These are phyloP conservation scores for Ophion ellenae DNA, from an alignment of 2,888 invertebrate genomes.

Conservation along the genomic window DNA sequence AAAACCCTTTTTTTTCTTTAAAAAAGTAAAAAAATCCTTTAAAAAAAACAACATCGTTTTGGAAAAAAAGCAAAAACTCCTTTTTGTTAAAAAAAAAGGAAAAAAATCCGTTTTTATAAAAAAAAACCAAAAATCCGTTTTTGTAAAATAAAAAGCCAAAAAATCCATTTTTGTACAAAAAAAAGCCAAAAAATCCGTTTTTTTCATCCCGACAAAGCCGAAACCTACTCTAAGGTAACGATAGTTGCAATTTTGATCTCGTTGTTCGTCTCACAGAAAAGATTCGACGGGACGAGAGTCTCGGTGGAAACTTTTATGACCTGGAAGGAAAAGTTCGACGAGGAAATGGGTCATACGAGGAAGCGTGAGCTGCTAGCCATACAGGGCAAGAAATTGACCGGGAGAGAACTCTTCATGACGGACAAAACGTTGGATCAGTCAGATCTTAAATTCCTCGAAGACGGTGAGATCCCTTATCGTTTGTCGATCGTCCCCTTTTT, in stretches of 20 bases:
- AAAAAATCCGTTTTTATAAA: too few species aligned
- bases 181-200: too few species aligned
- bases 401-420: slow-evolving; percentile 95
- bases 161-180: too few species aligned
- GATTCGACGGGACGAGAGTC: slow-evolving; percentile 97
- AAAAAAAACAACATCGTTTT: too few species aligned
- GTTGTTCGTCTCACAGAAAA: slow-evolving; percentile 87
- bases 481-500: slow-evolving; percentile 1
- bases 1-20: too few species aligned
- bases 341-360: slow-evolving; percentile 91
- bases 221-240: not conserved
- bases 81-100: too few species aligned
- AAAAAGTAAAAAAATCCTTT: too few species aligned
- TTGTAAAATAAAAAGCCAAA: too few species aligned
- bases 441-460: slow-evolving; percentile 97
- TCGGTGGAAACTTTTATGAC: slow-evolving; percentile 97
- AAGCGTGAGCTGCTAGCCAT: slow-evolving; percentile 89
- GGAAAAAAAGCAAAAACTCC: too few species aligned
- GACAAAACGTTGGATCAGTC: slow-evolving; percentile 98
- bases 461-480: slow-evolving; percentile 85
- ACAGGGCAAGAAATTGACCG: slow-evolving; percentile 93
- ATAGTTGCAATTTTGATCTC: not conserved
- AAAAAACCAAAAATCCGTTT: too few species aligned
- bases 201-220: not conserved
- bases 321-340: slow-evolving; percentile 97